A percentile compares a stretch with the other conserved stretches of the same genome.
Evolutionary conservation across 2,113 vertebrate genomes (phyloP).

Genomic region (Sinocyclocheilus rhinocerous): DNA sequence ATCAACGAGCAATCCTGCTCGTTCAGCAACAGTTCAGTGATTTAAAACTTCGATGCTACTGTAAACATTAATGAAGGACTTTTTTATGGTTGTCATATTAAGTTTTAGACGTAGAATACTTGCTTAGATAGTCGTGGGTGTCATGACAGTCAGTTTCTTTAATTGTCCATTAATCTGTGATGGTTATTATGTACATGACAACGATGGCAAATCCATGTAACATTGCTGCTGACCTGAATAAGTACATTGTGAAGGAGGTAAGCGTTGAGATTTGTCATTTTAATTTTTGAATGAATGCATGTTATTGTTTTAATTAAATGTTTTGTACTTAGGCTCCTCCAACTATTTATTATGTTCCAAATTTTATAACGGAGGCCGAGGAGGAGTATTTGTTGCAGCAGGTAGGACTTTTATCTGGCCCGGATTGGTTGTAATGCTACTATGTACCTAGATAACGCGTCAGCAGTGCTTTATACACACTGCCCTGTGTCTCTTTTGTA

Average conservation of each 20-base stretch:
- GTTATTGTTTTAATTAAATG: neutral
- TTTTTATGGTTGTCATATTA: neutral
- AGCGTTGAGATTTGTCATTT: neutral
- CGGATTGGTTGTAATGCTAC: neutral
- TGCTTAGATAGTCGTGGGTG: neutral
- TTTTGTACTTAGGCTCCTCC: slow-evolving; percentile 73
- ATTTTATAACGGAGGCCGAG: slow-evolving; percentile 84
- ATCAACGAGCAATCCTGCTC: neutral
- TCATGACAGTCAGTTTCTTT: neutral
- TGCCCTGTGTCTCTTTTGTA: slow-evolving; percentile 6
- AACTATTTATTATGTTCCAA: slow-evolving; percentile 83
- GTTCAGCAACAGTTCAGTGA: neutral
- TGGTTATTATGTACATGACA: neutral
- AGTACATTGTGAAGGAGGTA: slow-evolving; percentile 64
- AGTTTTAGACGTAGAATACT: neutral
- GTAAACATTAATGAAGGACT: neutral
- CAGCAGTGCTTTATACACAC: neutral
- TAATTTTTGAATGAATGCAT: neutral
- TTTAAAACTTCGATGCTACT: neutral
- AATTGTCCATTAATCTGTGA: neutral
- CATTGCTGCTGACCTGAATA: slow-evolving; percentile 66
- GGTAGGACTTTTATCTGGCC: slow-evolving; percentile 58
- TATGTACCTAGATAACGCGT: neutral
- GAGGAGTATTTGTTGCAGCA: slow-evolving; percentile 82
- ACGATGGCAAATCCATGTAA: slow-evolving; percentile 64